Base-by-base conservation (phyloP, 2,888 invertebrate species). In the Sinelater perroti region DNA sequence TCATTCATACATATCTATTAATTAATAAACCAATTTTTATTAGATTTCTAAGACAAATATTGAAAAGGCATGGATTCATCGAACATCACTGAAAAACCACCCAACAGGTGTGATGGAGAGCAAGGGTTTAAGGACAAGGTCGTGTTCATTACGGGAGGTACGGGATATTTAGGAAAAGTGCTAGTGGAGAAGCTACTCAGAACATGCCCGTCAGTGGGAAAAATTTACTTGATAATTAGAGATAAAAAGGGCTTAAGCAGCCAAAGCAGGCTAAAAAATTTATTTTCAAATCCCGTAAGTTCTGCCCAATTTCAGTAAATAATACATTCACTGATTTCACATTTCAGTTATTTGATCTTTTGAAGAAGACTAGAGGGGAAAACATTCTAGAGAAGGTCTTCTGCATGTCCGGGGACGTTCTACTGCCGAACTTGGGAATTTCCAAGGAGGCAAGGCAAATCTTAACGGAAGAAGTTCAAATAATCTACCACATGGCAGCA, bases 111-210 rank as follows among this genome's bases (percentile, higher is more conserved):
- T 40, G 82, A 83, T 0, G 82, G n/a, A 13, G 28, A 24, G n/a
- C 1, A 80, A 6, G 79, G 80, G 10, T 84, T 85, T 72, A 69
- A 73, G 0, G 84, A 80, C 0, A 74, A 78, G 67, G 79, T 73
- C 0, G 80, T 97, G 31, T 82, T 97, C 61, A 83, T 97, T 52
- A 95, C 96, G 0, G 97, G 97, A 11, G 93, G 91, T 8, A 95
- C 95, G 0, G 97, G 97, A 0, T 97, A 97, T 78, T 84, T 97
- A 80, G 97, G 97, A 33, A 97, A 97, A 80, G 95, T 96, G 0
- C 81, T 97, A 2, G 82, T 97, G 0, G 97, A 97, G 79, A 98
- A 97, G 77, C 80, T 97, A 5, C 81, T 98, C 21, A 85, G 96
- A 76, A 81, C 87, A 70, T 90, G 93, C 68, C 87, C 91, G 0